A percentile compares a stretch with the other conserved stretches of the same genome.
These are phyloP conservation scores for Teleiodes luculella DNA, from an alignment of 2,888 invertebrate species.

Conservation along the genomic window DNA sequence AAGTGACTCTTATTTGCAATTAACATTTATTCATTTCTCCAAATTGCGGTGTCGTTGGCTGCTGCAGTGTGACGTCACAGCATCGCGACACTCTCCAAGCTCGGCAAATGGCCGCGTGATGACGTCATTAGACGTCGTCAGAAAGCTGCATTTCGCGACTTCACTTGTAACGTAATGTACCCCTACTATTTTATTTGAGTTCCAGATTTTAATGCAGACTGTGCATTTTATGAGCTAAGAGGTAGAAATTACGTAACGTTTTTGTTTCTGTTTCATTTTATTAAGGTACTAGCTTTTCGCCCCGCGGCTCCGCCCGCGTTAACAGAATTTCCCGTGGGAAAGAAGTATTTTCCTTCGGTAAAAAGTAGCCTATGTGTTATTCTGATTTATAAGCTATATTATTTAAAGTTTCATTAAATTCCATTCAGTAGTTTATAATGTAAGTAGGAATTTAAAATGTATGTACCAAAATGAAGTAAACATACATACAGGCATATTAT, in stretches of 20 bases:
- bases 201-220: neutral
- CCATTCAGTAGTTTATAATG: too few species aligned
- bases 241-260: too few species aligned
- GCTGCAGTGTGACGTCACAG: neutral
- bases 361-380: too few species aligned
- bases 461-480: too few species aligned
- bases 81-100: neutral
- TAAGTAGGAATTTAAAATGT: too few species aligned
- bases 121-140: conserved; percentile 3
- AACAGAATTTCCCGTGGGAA: too few species aligned
- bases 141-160: conserved; percentile 3
- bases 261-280: neutral
- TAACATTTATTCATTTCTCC: neutral
- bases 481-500: too few species aligned
- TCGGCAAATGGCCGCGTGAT: conserved; percentile 4
- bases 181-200: neutral
- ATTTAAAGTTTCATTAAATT: too few species aligned
- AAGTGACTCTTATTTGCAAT: neutral
- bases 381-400: too few species aligned
- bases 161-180: conserved; percentile 1
- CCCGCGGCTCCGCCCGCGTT: too few species aligned
- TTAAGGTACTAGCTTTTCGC: too few species aligned
- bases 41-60: neutral
- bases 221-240: neutral
- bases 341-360: too few species aligned